phyloP scores from a whole-genome alignment of 2,113 vertebrate genomes.

The Sisor rabdophorus region DNA sequence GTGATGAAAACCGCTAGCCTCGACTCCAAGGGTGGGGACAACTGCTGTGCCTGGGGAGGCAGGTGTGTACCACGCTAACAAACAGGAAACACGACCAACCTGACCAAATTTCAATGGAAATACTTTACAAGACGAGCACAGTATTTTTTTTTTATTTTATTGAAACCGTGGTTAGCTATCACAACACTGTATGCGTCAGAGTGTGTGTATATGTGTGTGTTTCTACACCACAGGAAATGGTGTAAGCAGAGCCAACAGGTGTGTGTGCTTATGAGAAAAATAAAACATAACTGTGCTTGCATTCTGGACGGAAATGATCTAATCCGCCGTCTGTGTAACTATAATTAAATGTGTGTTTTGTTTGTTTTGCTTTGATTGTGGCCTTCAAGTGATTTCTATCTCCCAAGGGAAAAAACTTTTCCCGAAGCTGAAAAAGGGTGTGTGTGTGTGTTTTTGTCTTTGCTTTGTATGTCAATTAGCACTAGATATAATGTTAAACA shows the following conservation, averaged over 20 bases:
- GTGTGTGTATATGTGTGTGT: constrained; percentile 26
- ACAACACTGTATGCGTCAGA: neutral
- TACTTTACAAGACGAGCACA: constrained; percentile 16
- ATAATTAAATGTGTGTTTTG: no score
- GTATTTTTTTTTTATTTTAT: no score
- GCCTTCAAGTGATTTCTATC: constrained; percentile 31
- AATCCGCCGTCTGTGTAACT: constrained; percentile 34
- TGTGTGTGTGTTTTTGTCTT: neutral
- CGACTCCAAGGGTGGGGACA: neutral
- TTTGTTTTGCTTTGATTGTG: constrained; percentile 18
- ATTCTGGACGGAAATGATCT: constrained; percentile 23
- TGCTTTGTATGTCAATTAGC: neutral
- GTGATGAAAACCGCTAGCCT: constrained; percentile 17
- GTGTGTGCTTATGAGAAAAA: neutral
- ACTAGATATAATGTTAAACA: no score
- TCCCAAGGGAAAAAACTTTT: neutral
- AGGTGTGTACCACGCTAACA: neutral
- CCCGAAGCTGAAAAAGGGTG: no score
- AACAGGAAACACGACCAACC: neutral
- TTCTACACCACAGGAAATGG: neutral
- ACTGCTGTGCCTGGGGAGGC: neutral
- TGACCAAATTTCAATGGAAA: neutral
- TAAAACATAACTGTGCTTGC: constrained; percentile 10
- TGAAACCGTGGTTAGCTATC: constrained; percentile 10
- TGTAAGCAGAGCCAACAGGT: constrained; percentile 22